A percentile compares a stretch with the other conserved stretches of the same genome.
Conservation (phyloP, 2,888 invertebrate species). For the Oegoconia quadripuncta region DNA sequence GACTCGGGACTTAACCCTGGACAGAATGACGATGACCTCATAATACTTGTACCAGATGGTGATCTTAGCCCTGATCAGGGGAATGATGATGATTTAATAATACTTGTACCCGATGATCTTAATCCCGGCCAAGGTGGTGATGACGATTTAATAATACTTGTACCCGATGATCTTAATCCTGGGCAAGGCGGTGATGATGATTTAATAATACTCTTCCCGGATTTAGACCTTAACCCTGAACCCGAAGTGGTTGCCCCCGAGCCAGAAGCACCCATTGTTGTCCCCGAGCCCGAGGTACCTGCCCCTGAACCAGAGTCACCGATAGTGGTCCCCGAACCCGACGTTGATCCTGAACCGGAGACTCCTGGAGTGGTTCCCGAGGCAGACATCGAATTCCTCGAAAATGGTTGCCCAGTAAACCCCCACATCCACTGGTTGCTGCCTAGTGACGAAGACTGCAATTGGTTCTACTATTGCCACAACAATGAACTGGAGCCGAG, state of each 20-base stretch:
- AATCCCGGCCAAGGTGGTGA: too few relatives aligned
- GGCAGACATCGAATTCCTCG: slow-evolving; percentile 29
- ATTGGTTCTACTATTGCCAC: slow-evolving; percentile 55
- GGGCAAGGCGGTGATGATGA: too few relatives aligned
- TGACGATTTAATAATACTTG: too few relatives aligned
- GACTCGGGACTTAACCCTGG: too few relatives aligned
- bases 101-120: too few relatives aligned
- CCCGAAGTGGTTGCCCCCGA: slow-evolving; percentile 1
- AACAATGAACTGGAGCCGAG: slow-evolving; percentile 41
- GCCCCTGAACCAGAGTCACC: slow-evolving; percentile 12
- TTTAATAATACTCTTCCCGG: too few relatives aligned
- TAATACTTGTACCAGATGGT: too few relatives aligned
- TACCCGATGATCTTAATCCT: too few relatives aligned
- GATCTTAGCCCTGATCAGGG: too few relatives aligned
- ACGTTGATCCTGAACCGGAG: slow-evolving; percentile 23
- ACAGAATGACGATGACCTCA: too few relatives aligned
- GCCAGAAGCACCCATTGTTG: slow-evolving; percentile 31
- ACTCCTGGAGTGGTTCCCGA: slow-evolving; percentile 1
- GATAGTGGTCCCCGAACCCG: slow-evolving; percentile 41
- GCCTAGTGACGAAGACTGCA: slow-evolving; percentile 46
- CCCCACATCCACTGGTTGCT: slow-evolving; percentile 34
- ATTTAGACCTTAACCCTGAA: too few relatives aligned
- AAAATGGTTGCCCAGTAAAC: slow-evolving; percentile 53
- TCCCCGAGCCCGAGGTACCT: slow-evolving; percentile 37
- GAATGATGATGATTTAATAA: too few relatives aligned